phyloP scores from a whole-genome alignment of 2,888 invertebrate species.

The Argyra leucocephala region DNA sequence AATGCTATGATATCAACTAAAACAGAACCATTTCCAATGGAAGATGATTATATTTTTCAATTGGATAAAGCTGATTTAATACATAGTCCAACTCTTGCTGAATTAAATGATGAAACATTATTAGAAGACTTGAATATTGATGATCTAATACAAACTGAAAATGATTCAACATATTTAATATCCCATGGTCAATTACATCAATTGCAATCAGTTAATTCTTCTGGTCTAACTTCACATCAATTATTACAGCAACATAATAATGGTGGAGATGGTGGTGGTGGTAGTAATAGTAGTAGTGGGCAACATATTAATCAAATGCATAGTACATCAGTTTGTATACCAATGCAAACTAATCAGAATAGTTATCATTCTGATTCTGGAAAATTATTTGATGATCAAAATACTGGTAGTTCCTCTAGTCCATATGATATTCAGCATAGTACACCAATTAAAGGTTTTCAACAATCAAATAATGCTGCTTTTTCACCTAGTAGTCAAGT shows the following conservation, averaged over 20 bases:
- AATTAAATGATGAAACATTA: constrained; percentile 73
- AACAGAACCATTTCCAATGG: constrained; percentile 62
- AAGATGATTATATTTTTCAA: constrained; percentile 82
- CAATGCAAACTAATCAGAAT: constrained; percentile 28
- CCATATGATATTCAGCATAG: constrained; percentile 42
- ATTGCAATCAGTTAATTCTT: constrained; percentile 27
- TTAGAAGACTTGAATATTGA: constrained; percentile 76
- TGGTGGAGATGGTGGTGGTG: constrained; percentile 30
- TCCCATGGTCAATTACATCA: constrained; percentile 26
- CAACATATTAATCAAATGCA: neutral
- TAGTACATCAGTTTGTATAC: constrained; percentile 17
- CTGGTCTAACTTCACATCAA: constrained; percentile 35
- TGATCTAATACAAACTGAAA: constrained; percentile 55
- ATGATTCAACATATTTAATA: constrained; percentile 40
- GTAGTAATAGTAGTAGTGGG: constrained; percentile 26
- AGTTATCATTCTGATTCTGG: constrained; percentile 23
- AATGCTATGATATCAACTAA: constrained; percentile 43
- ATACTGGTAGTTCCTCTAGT: constrained; percentile 36
- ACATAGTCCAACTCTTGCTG: constrained; percentile 71
- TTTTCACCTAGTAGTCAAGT: constrained; percentile 60
- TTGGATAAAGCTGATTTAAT: constrained; percentile 80
- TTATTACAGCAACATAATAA: constrained; percentile 34
- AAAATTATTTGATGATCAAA: constrained; percentile 14
- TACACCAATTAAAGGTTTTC: constrained; percentile 39
- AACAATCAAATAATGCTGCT: constrained; percentile 38